A percentile compares a stretch with the other conserved stretches of the same genome.
Conservation (phyloP, 2,888 invertebrate genomes). For the Cecidostiba fungosa region DNA sequence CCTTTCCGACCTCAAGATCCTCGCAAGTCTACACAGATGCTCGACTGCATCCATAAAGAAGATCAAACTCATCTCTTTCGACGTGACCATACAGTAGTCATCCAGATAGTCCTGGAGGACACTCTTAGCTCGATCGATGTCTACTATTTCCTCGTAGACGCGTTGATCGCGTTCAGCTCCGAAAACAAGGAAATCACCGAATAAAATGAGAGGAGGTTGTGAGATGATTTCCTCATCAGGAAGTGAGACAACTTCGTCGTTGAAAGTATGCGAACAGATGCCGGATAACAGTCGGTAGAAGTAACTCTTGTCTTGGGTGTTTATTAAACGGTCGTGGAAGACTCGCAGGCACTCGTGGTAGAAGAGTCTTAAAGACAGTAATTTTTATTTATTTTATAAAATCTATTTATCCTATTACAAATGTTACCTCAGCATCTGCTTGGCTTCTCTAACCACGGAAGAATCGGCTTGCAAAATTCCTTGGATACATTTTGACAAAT, state of each 20-base stretch:
- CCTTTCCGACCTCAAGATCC: conserved; percentile 91
- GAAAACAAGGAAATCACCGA: conserved; percentile 92
- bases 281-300: conserved; percentile 88
- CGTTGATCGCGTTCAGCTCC: conserved; percentile 87
- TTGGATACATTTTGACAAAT: conserved; percentile 94
- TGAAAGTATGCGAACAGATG: conserved; percentile 85
- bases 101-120: conserved; percentile 90
- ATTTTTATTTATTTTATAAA: conserved; percentile 16
- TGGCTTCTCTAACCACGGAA: conserved; percentile 85
- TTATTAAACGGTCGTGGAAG: conserved; percentile 94
- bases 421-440: conserved; percentile 85
- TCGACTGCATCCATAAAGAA: conserved; percentile 95
- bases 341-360: conserved; percentile 96
- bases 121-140: conserved; percentile 86
- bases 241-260: conserved; percentile 82
- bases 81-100: conserved; percentile 89
- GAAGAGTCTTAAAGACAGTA: conserved; percentile 85
- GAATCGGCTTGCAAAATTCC: conserved; percentile 93
- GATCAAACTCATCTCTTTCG: conserved; percentile 91
- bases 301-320: conserved; percentile 90
- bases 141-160: conserved; percentile 91
- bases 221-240: conserved; percentile 83
- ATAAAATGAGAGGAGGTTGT: conserved; percentile 87
- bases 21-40: conserved; percentile 91
- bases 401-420: not conserved